phyloP scores from a whole-genome alignment of 2,888 invertebrate genomes.

The Lasioglossum figueresi region DNA sequence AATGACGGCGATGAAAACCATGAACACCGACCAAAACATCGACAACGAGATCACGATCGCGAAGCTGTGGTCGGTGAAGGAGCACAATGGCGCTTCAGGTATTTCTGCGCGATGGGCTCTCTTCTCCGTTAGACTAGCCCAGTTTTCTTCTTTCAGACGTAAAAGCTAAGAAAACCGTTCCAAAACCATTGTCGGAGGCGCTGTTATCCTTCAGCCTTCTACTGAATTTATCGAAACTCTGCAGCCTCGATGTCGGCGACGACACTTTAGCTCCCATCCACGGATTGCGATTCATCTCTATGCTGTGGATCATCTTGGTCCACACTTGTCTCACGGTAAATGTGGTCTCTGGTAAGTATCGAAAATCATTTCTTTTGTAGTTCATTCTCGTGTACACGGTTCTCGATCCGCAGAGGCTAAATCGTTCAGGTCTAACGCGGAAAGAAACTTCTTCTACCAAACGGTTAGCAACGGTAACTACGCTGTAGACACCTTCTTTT shows the following conservation, averaged over 20 bases:
- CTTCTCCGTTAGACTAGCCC: neutral
- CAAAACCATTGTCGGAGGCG: conserved; percentile 74
- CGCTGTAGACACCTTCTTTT: conserved; percentile 87
- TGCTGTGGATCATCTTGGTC: conserved; percentile 87
- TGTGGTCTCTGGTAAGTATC: conserved; percentile 74
- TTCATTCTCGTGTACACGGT: neutral
- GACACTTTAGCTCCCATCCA: conserved; percentile 86
- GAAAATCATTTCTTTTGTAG: too few relatives aligned
- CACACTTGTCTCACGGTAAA: conserved; percentile 78
- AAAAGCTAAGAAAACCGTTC: conserved; percentile 65
- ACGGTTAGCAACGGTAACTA: conserved; percentile 86
- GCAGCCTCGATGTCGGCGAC: conserved; percentile 81
- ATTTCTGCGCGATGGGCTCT: neutral
- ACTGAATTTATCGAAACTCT: conserved; percentile 75
- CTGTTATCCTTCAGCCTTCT: conserved; percentile 78
- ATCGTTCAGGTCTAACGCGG: conserved; percentile 82
- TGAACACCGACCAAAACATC: neutral
- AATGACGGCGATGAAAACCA: conserved; percentile 53
- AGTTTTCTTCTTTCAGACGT: conserved; percentile 64
- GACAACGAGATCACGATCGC: conserved; percentile 68
- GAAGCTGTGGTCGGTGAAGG: conserved; percentile 72
- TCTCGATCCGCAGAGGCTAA: conserved; percentile 84
- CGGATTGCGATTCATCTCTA: conserved; percentile 87
- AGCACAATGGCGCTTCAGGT: conserved; percentile 70
- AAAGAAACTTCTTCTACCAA: conserved; percentile 84